phyloP scores from a whole-genome alignment of 2,113 vertebrate species.

The Myiagra hebetior region DNA sequence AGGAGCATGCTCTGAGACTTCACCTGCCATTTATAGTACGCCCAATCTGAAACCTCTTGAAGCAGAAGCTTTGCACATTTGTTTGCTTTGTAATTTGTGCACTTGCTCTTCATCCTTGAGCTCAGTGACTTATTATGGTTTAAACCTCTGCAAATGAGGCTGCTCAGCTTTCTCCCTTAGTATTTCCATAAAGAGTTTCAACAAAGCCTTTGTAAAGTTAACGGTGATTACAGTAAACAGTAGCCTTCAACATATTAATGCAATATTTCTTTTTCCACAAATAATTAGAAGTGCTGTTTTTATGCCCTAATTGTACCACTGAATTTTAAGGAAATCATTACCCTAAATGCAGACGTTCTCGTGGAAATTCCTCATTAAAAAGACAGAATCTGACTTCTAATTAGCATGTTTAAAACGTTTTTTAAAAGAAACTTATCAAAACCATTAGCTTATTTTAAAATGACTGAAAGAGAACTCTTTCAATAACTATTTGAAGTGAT shows the following conservation, averaged over 20 bases:
- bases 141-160: background rate
- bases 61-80: slow-evolving; percentile 48
- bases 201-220: background rate
- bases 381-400: background rate
- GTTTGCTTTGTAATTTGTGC: slow-evolving; percentile 10
- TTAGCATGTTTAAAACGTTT: background rate
- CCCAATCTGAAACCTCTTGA: slow-evolving; percentile 12
- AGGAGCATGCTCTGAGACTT: slow-evolving; percentile 15
- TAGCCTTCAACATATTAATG: background rate
- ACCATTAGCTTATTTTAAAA: background rate
- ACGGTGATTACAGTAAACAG: background rate
- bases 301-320: background rate
- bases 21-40: background rate
- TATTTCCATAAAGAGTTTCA: background rate
- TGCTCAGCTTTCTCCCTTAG: background rate
- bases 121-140: background rate
- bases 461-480: background rate
- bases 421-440: background rate
- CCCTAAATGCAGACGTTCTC: background rate
- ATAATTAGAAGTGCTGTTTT: background rate
- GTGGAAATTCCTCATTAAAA: background rate
- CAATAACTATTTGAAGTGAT: background rate
- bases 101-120: background rate
- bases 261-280: background rate
- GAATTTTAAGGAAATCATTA: background rate